phyloP scores from a whole-genome alignment of 2,113 vertebrate genomes.

The Uropsilus gracilis region DNA sequence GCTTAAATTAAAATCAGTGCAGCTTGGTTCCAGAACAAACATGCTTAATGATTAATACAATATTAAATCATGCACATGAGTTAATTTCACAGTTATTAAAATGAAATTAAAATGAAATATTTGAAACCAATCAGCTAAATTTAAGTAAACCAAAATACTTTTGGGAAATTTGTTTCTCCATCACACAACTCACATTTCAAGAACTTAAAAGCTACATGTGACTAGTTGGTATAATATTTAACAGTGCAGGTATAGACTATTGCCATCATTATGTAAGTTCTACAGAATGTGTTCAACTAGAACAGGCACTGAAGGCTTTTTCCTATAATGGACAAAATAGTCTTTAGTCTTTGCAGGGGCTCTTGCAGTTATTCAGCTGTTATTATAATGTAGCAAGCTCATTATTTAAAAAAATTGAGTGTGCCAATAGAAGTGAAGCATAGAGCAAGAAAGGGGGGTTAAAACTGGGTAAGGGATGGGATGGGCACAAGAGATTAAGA shows the following conservation, averaged over 20 bases:
- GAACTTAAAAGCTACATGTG: neutral
- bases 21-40: neutral
- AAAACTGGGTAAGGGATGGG: no score
- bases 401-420: no score
- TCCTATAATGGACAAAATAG: neutral
- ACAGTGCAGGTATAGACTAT: neutral
- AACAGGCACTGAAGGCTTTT: neutral
- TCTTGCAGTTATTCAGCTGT: neutral
- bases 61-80: neutral
- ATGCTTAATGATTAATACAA: neutral
- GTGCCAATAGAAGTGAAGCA: no score
- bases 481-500: no score
- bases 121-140: neutral
- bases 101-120: neutral
- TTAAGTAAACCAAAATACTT: neutral
- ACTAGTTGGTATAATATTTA: neutral
- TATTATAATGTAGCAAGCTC: neutral
- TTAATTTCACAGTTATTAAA: constrained; percentile 14
- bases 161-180: neutral
- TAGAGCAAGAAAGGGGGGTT: no score
- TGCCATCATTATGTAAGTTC: neutral
- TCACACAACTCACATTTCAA: neutral
- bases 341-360: neutral
- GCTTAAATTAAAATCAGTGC: neutral
- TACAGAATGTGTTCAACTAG: neutral